These are phyloP conservation scores for Tachysurus fulvidraco DNA, from an alignment of 2,113 vertebrate genomes.

Conservation along the genomic window DNA sequence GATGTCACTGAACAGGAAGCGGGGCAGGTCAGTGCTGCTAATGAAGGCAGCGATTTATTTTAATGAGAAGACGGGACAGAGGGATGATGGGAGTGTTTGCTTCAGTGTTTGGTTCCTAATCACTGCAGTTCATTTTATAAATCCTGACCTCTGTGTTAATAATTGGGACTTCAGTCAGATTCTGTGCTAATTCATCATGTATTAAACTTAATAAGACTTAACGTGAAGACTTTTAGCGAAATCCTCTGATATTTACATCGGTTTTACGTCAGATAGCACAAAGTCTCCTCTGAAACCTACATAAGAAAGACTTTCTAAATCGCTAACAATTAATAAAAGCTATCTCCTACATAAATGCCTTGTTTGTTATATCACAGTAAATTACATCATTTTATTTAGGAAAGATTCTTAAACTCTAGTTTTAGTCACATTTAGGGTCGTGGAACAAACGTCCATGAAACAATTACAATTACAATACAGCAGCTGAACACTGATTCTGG, in stretches of 20 bases:
- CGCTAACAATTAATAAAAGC: background rate
- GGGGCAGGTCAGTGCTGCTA: background rate
- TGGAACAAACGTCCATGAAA: too few relatives aligned
- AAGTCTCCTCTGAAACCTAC: background rate
- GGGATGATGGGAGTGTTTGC: background rate
- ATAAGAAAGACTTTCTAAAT: background rate
- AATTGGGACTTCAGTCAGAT: background rate
- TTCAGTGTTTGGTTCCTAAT: slow-evolving; percentile 7
- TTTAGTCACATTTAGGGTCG: too few relatives aligned
- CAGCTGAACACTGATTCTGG: too few relatives aligned
- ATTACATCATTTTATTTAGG: background rate
- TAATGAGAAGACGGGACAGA: background rate
- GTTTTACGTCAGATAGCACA: background rate
- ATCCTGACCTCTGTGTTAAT: background rate
- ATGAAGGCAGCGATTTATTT: slow-evolving; percentile 12
- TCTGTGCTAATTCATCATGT: background rate
- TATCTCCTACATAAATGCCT: background rate
- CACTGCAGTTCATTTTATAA: background rate
- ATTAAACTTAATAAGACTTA: background rate
- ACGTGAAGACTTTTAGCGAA: background rate
- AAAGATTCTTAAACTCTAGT: background rate
- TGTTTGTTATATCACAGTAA: too few relatives aligned
- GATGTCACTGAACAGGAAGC: background rate
- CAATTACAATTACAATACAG: too few relatives aligned
- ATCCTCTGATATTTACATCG: background rate